Evolutionary conservation across 2,113 vertebrate genomes (phyloP).

Genomic region (Psephotus haematonotus): DNA sequence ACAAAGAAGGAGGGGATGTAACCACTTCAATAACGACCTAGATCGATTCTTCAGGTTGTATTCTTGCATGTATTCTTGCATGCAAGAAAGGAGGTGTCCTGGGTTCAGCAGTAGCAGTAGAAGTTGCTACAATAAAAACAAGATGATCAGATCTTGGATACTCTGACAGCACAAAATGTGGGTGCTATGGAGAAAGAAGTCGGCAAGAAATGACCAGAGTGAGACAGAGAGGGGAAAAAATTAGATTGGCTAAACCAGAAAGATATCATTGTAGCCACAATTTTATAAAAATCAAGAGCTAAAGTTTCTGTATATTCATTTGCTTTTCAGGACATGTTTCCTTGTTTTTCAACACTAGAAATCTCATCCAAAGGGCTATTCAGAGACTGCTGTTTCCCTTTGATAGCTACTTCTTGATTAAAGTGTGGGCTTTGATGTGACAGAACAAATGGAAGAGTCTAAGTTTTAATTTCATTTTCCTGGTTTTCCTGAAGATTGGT

Average conservation of each 20-base stretch:
- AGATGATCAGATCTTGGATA: background rate
- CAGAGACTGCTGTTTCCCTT: background rate
- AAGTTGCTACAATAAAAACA: background rate
- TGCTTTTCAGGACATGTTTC: background rate
- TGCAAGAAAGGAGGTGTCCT: background rate
- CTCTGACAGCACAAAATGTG: background rate
- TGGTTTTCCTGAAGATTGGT: background rate
- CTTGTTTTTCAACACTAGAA: background rate
- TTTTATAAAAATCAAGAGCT: background rate
- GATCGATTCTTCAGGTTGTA: too few species aligned
- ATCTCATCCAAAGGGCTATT: background rate
- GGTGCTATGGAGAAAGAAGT: background rate
- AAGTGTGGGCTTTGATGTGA: background rate
- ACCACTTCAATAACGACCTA: too few species aligned
- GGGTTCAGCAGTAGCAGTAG: background rate
- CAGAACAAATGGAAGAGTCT: background rate
- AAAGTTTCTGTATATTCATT: background rate
- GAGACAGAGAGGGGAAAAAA: background rate
- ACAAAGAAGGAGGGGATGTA: too few species aligned
- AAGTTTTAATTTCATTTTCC: background rate
- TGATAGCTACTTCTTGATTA: background rate
- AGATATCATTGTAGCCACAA: background rate
- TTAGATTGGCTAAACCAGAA: background rate
- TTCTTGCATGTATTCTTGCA: too few species aligned
- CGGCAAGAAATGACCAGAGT: background rate